A percentile compares a stretch with the other conserved stretches of the same genome.
Conservation (phyloP, 2,113 vertebrate genomes). For the Gobio gobio region DNA sequence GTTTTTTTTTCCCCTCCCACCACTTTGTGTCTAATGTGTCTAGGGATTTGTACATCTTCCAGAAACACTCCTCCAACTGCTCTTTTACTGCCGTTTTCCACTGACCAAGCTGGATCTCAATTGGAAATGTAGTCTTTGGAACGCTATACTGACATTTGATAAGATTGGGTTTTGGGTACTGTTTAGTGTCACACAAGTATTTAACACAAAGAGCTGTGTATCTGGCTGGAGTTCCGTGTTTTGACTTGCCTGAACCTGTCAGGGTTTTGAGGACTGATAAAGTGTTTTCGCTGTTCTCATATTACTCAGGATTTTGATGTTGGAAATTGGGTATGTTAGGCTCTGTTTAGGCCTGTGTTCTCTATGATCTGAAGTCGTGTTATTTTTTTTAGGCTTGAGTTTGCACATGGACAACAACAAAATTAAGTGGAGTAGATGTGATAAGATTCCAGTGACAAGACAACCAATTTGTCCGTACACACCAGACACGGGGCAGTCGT, state of each 20-base stretch:
- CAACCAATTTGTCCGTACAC: background rate
- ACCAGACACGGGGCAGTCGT: too few species aligned
- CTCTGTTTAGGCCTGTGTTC: background rate
- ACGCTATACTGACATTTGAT: constrained; percentile 40
- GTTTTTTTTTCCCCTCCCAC: background rate
- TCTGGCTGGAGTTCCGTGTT: constrained; percentile 4
- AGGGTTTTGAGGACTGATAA: background rate
- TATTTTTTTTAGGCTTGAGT: background rate
- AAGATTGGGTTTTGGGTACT: constrained; percentile 30
- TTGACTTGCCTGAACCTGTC: constrained; percentile 43
- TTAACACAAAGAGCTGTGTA: constrained; percentile 19
- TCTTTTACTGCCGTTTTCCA: constrained; percentile 29
- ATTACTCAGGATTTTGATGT: constrained; percentile 21
- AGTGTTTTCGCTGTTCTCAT: background rate
- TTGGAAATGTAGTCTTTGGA: constrained; percentile 21
- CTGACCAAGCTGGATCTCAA: constrained; percentile 31
- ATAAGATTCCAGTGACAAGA: background rate
- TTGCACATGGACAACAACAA: constrained; percentile 21
- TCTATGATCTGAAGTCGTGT: background rate
- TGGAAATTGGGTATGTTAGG: background rate
- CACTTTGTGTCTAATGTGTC: constrained; percentile 20
- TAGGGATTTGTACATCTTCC: constrained; percentile 34
- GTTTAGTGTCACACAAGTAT: constrained; percentile 25
- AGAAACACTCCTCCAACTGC: constrained; percentile 28
- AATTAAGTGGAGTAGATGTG: background rate